A percentile compares a stretch with the other conserved stretches of the same genome.
These are phyloP conservation scores for Zootoca vivipara DNA, from an alignment of 2,113 vertebrate genomes.

Conservation along the genomic window DNA sequence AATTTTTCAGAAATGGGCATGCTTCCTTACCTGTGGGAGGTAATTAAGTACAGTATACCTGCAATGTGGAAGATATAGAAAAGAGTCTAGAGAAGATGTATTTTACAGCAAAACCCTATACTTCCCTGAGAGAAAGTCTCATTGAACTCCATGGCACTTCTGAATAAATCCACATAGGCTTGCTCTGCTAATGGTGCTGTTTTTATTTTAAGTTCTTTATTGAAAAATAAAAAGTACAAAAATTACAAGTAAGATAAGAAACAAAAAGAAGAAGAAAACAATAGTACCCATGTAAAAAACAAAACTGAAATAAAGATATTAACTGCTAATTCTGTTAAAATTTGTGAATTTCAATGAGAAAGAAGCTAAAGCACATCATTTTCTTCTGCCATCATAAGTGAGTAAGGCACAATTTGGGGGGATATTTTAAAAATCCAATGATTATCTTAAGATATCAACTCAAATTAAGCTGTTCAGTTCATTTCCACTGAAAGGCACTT, in stretches of 20 bases:
- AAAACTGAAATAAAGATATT: too few relatives aligned
- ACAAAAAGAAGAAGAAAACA: too few relatives aligned
- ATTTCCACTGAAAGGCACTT: background rate
- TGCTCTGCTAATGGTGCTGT: background rate
- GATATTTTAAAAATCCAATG: background rate
- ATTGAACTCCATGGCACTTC: background rate
- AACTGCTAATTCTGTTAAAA: background rate
- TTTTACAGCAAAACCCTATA: background rate
- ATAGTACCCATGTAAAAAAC: too few relatives aligned
- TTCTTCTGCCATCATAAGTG: background rate
- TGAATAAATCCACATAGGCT: background rate
- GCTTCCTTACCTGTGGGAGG: background rate
- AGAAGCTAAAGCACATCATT: background rate
- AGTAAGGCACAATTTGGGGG: background rate
- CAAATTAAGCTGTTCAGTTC: background rate
- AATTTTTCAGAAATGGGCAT: background rate
- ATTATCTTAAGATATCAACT: background rate
- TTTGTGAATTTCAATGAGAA: background rate
- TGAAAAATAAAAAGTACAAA: too few relatives aligned
- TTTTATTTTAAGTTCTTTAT: too few relatives aligned
- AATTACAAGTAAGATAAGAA: too few relatives aligned
- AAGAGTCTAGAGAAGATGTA: background rate
- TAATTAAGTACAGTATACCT: background rate
- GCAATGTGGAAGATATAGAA: background rate
- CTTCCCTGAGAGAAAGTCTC: background rate